Percentiles rank a stretch among this genome's conserved stretches.
These are phyloP conservation scores for Pyrgus malvae DNA, from an alignment of 2,888 invertebrate genomes.

Conservation along the genomic window DNA sequence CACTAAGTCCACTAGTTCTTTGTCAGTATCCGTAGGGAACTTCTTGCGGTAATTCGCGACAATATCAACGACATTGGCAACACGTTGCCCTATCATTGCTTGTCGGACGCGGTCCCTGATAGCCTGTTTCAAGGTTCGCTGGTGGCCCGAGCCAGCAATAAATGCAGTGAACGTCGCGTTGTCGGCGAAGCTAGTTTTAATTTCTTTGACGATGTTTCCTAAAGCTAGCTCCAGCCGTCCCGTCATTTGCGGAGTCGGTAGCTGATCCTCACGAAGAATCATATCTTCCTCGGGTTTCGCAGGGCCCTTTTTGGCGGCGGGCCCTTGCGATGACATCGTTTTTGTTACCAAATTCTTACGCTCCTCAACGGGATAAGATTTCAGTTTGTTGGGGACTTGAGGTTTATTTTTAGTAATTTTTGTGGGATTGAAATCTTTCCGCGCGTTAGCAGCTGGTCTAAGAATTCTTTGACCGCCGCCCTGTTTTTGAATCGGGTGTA, in stretches of 20 bases:
- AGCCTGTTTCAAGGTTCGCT: conserved; percentile 53
- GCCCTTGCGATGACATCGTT: not conserved
- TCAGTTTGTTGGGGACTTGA: conserved; percentile 40
- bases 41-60: conserved; percentile 49
- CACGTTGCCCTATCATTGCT: conserved; percentile 53
- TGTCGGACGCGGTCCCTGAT: conserved; percentile 57
- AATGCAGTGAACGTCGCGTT: conserved; percentile 25
- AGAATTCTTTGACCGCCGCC: conserved; percentile 34
- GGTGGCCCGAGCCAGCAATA: conserved; percentile 33
- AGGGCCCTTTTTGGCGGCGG: not conserved
- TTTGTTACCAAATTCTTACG: conserved; percentile 28
- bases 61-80: conserved; percentile 44
- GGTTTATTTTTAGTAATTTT: conserved; percentile 48
- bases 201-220: conserved; percentile 56
- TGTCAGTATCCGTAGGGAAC: conserved; percentile 50
- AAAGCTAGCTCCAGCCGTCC: conserved; percentile 67
- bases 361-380: conserved; percentile 31
- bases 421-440: conserved; percentile 43
- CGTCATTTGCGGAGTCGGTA: conserved; percentile 47
- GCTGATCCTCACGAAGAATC: conserved; percentile 43
- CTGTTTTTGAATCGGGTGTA: conserved; percentile 33
- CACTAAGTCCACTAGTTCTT: conserved; percentile 43
- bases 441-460: conserved; percentile 9
- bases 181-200: conserved; percentile 39
- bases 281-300: conserved; percentile 14